Evolutionary conservation across 1,140 invertebrate genomes (phyloP).

Genomic region (Zophobas morio): DNA sequence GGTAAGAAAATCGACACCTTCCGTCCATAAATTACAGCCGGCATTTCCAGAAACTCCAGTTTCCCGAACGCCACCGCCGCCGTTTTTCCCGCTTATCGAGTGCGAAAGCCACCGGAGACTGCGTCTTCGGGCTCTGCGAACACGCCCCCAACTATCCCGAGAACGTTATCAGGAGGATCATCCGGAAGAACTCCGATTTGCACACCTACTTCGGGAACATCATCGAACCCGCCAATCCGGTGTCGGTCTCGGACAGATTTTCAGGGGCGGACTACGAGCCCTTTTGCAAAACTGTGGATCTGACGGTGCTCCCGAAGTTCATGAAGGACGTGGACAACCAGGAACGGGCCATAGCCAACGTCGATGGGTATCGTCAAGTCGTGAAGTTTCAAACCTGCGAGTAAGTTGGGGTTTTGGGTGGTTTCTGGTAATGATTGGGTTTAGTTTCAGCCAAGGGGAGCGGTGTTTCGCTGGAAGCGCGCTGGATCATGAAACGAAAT

Average conservation of each 20-base stretch:
- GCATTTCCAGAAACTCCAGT: too few relatives aligned
- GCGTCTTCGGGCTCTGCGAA: constrained; percentile 26
- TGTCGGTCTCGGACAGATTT: background rate
- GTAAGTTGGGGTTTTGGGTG: constrained; percentile 52
- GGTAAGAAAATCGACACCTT: too few relatives aligned
- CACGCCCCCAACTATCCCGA: constrained; percentile 51
- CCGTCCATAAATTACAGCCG: too few relatives aligned
- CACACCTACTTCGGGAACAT: constrained; percentile 50
- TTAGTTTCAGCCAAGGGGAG: constrained; percentile 5
- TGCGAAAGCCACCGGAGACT: background rate
- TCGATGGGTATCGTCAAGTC: constrained; percentile 50
- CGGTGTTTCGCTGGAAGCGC: constrained; percentile 2
- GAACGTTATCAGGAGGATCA: constrained; percentile 51
- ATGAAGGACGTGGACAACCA: constrained; percentile 51
- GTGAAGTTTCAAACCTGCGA: constrained; percentile 58
- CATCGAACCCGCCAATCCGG: constrained; percentile 50
- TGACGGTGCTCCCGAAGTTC: constrained; percentile 52
- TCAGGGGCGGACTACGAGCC: background rate
- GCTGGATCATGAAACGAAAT: constrained; percentile 37
- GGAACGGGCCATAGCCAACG: constrained; percentile 55
- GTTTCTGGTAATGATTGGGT: background rate
- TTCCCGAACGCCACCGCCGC: too few relatives aligned
- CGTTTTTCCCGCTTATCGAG: background rate
- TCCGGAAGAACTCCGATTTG: constrained; percentile 49
- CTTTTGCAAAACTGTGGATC: constrained; percentile 23